Percentiles rank a stretch among this genome's conserved stretches.
Conservation (phyloP, 2,797 vertebrate genomes). For the Paramormyrops hopkinsi region DNA sequence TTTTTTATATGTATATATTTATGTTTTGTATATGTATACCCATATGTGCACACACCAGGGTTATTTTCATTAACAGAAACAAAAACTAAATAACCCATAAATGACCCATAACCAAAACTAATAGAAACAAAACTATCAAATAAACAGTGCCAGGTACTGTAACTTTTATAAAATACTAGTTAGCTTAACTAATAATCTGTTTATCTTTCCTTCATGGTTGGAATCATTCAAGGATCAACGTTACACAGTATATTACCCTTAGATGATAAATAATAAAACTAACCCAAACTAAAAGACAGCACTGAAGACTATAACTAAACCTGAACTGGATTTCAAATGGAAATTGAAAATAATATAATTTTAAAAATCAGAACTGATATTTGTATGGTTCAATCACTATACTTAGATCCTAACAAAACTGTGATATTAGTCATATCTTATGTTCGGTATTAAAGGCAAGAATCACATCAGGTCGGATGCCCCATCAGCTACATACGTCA, state of each 20-base stretch:
- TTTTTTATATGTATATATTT: not conserved
- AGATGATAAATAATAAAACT: not conserved
- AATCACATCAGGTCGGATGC: not conserved
- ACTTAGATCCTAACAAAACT: not conserved
- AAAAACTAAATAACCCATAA: not conserved
- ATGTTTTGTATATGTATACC: not conserved
- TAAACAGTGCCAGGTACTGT: not conserved
- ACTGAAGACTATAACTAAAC: not conserved
- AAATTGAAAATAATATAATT: not conserved
- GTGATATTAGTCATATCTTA: not conserved
- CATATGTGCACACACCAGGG: not conserved
- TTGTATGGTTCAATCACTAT: not conserved
- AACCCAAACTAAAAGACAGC: not conserved
- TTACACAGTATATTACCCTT: not conserved
- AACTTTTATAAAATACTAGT: not conserved
- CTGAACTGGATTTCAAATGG: not conserved
- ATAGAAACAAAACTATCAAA: not conserved
- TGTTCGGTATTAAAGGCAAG: not conserved
- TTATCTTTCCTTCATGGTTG: not conserved
- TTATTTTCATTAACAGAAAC: not conserved
- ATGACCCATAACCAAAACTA: not conserved
- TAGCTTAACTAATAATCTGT: not conserved
- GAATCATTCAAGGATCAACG: not conserved
- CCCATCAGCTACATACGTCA: conserved; percentile 8
- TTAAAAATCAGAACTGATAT: not conserved